Evolutionary conservation across 2,113 vertebrate genomes (phyloP), one percentile per base, ranked within the genome.

Genomic region (Otis tarda): DNA sequence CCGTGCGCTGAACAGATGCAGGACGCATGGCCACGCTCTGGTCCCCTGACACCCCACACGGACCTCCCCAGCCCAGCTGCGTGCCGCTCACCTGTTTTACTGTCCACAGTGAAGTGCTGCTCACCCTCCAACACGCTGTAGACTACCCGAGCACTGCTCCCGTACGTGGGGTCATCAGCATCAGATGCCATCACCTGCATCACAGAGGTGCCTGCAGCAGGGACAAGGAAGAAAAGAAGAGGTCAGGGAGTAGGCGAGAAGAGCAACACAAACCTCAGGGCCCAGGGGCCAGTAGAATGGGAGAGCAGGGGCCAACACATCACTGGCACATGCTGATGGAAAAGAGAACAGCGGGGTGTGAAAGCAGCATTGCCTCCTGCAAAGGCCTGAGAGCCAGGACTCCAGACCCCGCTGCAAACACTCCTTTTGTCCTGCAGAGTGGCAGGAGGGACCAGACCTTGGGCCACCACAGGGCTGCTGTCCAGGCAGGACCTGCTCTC

Each of bases 141-240:
- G 61, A 99, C 98, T 57, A 99, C 98, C 71, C 98, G 96, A 64
- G 99, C 99, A 43, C 99, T 99, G 98, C 98, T 99, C 71, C 99
- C 99, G 0, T 99, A 99, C 0, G 98, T 98, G 67, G 99, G 99
- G 97, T 99, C 99, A 6, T 99, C 99, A 0, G 99, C 99, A 43
- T 99, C 99, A 2, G 99, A 99, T 5, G 99, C 99, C 93, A 99
- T 99, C 83, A 99, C 99, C 97, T 99, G 99, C 99, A 99, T 99
- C 92, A 99, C 99, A 4, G 99, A 99, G 4, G 99, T 99, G 93
- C 99, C 99, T 99, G 98, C 88, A 93, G 82, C 74, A 74, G 80
- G 10, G 93, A 74, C 83, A 71, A 90, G 28, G 50, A 68, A 69
- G 80, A 91, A 80, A 89, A 67, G 27, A 75, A 13, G 24, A 63